These are phyloP conservation scores for Thunnus albacares DNA, from an alignment of 2,797 vertebrate species.

Conservation along the genomic window DNA sequence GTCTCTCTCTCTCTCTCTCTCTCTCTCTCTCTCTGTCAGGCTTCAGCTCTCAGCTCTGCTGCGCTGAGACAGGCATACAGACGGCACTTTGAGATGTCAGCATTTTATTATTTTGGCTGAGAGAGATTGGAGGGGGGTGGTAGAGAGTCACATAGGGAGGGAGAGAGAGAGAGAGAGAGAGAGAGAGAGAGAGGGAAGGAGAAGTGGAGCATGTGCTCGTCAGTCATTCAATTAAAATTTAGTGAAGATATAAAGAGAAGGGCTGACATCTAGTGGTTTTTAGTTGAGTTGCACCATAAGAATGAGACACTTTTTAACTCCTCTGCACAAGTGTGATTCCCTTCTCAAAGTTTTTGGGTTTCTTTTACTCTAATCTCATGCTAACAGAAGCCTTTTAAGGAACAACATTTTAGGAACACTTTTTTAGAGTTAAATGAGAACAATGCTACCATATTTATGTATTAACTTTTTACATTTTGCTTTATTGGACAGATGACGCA, in stretches of 20 bases:
- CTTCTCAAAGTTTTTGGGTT: too few species aligned
- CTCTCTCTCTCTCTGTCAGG: conserved; percentile 36
- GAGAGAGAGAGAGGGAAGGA: not conserved
- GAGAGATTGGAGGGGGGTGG: conserved; percentile 11
- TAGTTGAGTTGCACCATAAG: not conserved
- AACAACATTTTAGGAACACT: too few species aligned
- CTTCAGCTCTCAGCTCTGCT: conserved; percentile 52
- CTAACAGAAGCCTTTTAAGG: too few species aligned
- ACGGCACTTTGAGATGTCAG: conserved; percentile 79
- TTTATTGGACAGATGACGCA: too few species aligned
- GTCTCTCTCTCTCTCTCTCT: too few species aligned
- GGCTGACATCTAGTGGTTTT: conserved; percentile 65
- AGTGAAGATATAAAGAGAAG: not conserved
- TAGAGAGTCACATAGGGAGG: not conserved
- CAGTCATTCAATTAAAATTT: conserved; percentile 33
- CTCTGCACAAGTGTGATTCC: too few species aligned
- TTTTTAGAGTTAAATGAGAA: too few species aligned
- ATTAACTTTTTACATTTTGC: too few species aligned
- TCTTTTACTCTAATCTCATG: too few species aligned
- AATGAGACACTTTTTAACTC: not conserved
- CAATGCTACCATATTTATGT: too few species aligned
- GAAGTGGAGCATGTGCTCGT: conserved; percentile 38
- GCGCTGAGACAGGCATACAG: conserved; percentile 72
- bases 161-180: too few species aligned
- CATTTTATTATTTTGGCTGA: conserved; percentile 80